Evolutionary conservation across 2,888 invertebrate genomes (phyloP), one percentile per base, ranked within the genome.

Genomic region (Dascillus cervinus): DNA sequence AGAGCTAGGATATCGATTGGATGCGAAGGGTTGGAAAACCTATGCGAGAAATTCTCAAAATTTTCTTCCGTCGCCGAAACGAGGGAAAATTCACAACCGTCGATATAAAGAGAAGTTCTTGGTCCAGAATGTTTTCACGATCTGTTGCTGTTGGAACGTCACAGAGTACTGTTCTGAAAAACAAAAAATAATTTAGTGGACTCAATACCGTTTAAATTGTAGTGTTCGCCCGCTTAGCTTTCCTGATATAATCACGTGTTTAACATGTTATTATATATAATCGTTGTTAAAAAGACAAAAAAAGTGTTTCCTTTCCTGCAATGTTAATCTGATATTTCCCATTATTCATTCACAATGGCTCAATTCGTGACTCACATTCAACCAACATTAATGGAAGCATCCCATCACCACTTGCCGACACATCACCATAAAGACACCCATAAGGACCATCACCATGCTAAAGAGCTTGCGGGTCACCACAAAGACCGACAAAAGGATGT

Each of bases 361-460:
- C 73, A 73, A 56, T 73, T 73, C 53, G 73, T 73, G 37, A 72
- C 72, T 26, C 72, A 72, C 49, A 72, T 74, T 46, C 72, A 73
- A 54, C 72, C 73, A 19, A 72, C 73, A 13, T 56, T 73, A 57
- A 56, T 73, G 55, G 73, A 73, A 58, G 69, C 75, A 12, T 69
- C 72, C 22, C 72, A 71, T 46, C 73, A 73, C 59, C 66, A 72
- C 45, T 60, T 68, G 27, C 70, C 70, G 32, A 70, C 70, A 49
- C 70, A 70, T 53, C 66, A 66, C 45, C 63, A 52, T 21, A 46
- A 53, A 11, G 50, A 57, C 27, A 46, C 48, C 17, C 35, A 32
- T 13, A 54, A 58, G 44, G 52, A 52, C 17, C 23, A 47, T 9
- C 38, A 45, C 20, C 32, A 39, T 19, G 22, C 4, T 9, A 55